Evolutionary conservation across 2,888 invertebrate genomes (phyloP).

Genomic region (Lasioglossum leucozonium): DNA sequence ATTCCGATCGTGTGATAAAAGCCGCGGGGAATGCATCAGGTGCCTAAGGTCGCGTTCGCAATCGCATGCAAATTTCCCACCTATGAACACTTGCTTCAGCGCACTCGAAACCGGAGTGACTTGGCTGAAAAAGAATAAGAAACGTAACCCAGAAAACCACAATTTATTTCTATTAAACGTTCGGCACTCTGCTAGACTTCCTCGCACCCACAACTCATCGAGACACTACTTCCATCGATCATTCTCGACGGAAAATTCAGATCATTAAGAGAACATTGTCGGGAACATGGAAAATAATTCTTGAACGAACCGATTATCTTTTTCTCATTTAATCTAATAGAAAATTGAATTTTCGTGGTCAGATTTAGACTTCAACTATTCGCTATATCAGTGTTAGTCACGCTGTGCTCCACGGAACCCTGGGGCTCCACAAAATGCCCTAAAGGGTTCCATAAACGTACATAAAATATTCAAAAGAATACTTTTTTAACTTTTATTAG

Average conservation of each 20-base stretch:
- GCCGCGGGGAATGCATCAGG: constrained; percentile 9
- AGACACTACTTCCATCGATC: not conserved
- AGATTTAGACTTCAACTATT: too few species aligned
- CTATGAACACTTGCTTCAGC: not conserved
- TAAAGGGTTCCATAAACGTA: too few species aligned
- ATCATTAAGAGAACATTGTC: not conserved
- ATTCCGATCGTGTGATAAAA: constrained; percentile 32
- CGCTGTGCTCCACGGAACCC: too few species aligned
- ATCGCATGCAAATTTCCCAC: not conserved
- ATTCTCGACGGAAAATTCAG: not conserved
- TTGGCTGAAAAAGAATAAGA: not conserved
- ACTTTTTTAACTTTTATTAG: too few species aligned
- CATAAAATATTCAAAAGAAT: too few species aligned
- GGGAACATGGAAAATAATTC: not conserved
- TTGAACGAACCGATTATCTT: not conserved
- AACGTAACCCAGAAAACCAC: not conserved
- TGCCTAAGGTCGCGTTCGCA: not conserved
- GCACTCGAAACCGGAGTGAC: not conserved
- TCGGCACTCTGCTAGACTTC: not conserved
- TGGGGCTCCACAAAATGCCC: too few species aligned
- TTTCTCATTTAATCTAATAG: too few species aligned
- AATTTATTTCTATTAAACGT: not conserved
- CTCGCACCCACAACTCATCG: not conserved
- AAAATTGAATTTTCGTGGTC: too few species aligned
- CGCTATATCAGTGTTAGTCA: too few species aligned